A percentile compares a stretch with the other conserved stretches of the same genome.
Conservation (phyloP, 2,888 invertebrate species). For the Sinhomidia bicolor region DNA sequence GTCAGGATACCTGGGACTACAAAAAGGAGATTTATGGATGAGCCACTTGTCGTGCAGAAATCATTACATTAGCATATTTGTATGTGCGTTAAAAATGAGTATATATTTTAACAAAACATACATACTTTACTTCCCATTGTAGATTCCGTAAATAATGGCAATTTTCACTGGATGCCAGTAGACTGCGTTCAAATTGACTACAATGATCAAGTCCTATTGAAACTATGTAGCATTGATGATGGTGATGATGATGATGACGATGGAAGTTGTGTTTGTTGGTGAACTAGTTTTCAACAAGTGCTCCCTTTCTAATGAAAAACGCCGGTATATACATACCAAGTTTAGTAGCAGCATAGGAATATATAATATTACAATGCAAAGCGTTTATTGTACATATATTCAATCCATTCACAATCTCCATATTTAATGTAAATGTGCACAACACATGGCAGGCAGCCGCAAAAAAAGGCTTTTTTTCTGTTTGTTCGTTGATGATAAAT, state of each 20-base stretch:
- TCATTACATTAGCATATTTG: constrained; percentile 52
- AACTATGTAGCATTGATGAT: background rate
- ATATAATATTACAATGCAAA: too few species aligned
- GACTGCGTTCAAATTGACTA: background rate
- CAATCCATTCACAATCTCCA: background rate
- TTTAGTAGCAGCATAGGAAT: too few species aligned
- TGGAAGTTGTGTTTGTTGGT: constrained; percentile 14
- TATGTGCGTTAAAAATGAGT: background rate
- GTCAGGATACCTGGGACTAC: background rate
- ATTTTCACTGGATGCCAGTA: constrained; percentile 27
- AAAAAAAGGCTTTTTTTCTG: constrained; percentile 31
- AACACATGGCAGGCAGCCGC: constrained; percentile 69
- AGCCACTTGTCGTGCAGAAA: constrained; percentile 60
- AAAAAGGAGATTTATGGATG: constrained; percentile 39
- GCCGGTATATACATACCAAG: constrained; percentile 49
- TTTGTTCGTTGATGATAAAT: constrained; percentile 37
- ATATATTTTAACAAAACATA: constrained; percentile 35
- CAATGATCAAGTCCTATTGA: background rate
- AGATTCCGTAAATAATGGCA: constrained; percentile 30
- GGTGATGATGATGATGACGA: background rate
- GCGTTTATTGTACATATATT: too few species aligned
- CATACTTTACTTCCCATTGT: constrained; percentile 50
- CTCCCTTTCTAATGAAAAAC: constrained; percentile 40
- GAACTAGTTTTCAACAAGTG: constrained; percentile 65
- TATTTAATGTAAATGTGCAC: constrained; percentile 57